Conservation (phyloP, 2,888 invertebrate species). For the Cheilosia variabilis region DNA sequence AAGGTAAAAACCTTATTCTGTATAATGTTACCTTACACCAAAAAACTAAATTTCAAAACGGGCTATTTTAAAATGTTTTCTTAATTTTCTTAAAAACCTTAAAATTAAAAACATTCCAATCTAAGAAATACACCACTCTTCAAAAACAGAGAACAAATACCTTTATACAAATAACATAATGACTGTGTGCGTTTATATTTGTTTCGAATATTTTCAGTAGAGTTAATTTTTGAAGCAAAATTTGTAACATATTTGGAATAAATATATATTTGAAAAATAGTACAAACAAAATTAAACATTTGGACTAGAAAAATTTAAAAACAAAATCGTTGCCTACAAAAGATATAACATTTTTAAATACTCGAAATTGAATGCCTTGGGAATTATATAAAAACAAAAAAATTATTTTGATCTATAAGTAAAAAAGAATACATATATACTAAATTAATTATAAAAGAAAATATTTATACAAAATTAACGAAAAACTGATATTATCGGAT, state of each 20-base stretch:
- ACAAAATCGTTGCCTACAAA: conserved; percentile 74
- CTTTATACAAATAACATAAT: conserved; percentile 10
- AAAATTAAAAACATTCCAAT: conserved; percentile 61
- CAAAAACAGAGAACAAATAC: conserved; percentile 11
- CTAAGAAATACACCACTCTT: conserved; percentile 20
- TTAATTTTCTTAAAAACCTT: conserved; percentile 11
- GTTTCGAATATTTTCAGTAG: conserved; percentile 44
- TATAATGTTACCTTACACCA: conserved; percentile 39
- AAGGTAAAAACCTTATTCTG: conserved; percentile 16
- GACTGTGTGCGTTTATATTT: conserved; percentile 59
- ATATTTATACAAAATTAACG: conserved; percentile 77
- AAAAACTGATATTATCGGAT: conserved; percentile 63
- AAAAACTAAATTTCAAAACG: conserved; percentile 58
- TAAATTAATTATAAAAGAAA: conserved; percentile 76
- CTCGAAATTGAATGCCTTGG: conserved; percentile 75
- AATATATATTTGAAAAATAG: conserved; percentile 37
- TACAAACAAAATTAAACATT: conserved; percentile 71
- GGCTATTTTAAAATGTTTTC: conserved; percentile 66
- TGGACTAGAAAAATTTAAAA: conserved; percentile 76
- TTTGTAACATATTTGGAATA: conserved; percentile 47
- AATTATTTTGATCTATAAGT: conserved; percentile 60
- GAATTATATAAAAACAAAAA: conserved; percentile 63
- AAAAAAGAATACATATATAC: conserved; percentile 77
- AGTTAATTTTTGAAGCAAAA: conserved; percentile 63
- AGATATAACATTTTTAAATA: conserved; percentile 68